A percentile compares a stretch with the other conserved stretches of the same genome.
These are phyloP conservation scores for Heliornis fulica DNA, from an alignment of 2,113 vertebrate genomes.

Conservation along the genomic window DNA sequence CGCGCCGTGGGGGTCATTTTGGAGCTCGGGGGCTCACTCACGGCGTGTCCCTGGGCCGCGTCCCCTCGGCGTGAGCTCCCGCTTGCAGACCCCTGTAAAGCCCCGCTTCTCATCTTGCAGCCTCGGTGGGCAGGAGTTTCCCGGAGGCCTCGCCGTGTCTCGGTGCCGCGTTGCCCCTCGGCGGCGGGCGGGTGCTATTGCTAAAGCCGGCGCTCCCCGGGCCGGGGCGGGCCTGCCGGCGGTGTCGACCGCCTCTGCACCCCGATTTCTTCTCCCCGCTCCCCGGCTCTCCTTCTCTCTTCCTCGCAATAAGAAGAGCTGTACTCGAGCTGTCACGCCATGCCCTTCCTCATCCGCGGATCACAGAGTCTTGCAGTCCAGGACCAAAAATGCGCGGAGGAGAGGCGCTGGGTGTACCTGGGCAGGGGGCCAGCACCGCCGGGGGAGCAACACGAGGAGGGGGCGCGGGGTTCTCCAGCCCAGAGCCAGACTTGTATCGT, in stretches of 20 bases:
- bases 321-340: accelerated
- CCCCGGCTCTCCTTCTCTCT: no score
- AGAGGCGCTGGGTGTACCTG: background rate
- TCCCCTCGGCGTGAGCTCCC: no score
- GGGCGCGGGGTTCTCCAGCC: background rate
- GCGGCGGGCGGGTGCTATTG: background rate
- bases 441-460: background rate
- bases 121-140: accelerated
- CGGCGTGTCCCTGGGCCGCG: no score
- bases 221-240: background rate
- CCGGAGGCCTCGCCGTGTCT: accelerated
- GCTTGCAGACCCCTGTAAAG: background rate
- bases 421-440: background rate
- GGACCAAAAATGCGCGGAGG: accelerated
- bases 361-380: background rate
- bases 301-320: background rate
- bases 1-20: background rate
- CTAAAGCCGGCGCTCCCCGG: no score
- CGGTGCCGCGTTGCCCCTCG: background rate
- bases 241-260: no score
- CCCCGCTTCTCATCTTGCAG: no score
- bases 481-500: background rate
- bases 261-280: background rate
- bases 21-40: background rate
- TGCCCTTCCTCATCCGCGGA: accelerated